These are phyloP conservation scores for Drosophila austrosaltans DNA, from an alignment of 2,888 invertebrate genomes.

Conservation along the genomic window DNA sequence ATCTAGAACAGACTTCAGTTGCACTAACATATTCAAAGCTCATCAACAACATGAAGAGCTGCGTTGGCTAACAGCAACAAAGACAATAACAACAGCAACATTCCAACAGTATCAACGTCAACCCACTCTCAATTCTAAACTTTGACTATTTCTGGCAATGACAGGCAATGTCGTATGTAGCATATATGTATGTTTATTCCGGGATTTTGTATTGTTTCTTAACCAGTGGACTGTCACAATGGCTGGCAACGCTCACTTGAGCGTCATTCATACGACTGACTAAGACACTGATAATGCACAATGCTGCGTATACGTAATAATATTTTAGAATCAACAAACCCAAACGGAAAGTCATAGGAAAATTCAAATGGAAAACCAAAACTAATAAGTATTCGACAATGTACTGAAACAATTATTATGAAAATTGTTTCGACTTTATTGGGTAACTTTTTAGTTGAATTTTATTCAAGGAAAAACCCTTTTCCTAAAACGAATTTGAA, in stretches of 20 bases:
- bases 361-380: no score
- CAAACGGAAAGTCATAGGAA: neutral
- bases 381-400: no score
- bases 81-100: conserved; percentile 13
- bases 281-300: conserved; percentile 54
- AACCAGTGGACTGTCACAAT: conserved; percentile 18
- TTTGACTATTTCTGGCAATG: conserved; percentile 41
- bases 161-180: conserved; percentile 46
- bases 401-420: neutral
- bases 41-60: conserved; percentile 63
- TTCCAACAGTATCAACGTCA: conserved; percentile 39
- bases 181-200: neutral
- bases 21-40: conserved; percentile 69
- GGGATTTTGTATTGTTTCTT: conserved; percentile 48
- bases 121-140: conserved; percentile 33
- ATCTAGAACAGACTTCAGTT: conserved; percentile 33
- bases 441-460: no score
- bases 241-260: conserved; percentile 46
- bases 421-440: neutral
- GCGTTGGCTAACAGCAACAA: neutral
- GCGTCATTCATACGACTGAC: conserved; percentile 55
- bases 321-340: conserved; percentile 18
- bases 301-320: conserved; percentile 57
- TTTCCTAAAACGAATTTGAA: neutral
- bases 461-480: no score